phyloP scores from a whole-genome alignment of 2,888 invertebrate species.

The Pardosa pseudoannulata region DNA sequence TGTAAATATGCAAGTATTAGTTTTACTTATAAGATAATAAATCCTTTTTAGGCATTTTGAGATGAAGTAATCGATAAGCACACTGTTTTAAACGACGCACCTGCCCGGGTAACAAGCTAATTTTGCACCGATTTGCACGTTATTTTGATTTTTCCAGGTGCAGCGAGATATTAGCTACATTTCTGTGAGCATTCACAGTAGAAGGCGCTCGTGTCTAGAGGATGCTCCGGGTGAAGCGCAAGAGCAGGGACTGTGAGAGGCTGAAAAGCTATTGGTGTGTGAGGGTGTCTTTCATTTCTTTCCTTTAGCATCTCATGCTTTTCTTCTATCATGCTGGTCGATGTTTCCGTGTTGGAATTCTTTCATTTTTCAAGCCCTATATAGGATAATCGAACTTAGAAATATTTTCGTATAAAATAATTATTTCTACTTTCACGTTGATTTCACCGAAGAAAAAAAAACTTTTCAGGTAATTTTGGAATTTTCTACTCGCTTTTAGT shows the following conservation, averaged over 20 bases:
- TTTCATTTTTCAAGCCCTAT: no score
- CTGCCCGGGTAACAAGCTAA: conserved; percentile 6
- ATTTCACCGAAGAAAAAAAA: no score
- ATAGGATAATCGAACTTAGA: background rate
- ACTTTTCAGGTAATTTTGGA: no score
- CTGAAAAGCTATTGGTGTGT: conserved; percentile 47
- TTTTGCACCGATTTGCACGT: conserved; percentile 11
- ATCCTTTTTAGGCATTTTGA: background rate
- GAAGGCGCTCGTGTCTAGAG: conserved; percentile 65
- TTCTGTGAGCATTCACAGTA: conserved; percentile 17
- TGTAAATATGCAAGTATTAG: no score
- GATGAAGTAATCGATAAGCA: background rate
- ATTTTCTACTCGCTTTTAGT: no score
- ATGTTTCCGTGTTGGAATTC: background rate
- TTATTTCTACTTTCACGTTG: no score
- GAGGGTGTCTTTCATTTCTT: conserved; percentile 31
- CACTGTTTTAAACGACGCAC: background rate
- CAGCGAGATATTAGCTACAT: conserved; percentile 10
- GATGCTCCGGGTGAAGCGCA: conserved; percentile 50
- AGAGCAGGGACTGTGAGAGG: conserved; percentile 63
- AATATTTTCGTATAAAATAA: no score
- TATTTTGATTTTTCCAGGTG: conserved; percentile 19
- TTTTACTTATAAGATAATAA: background rate
- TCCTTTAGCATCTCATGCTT: conserved; percentile 24
- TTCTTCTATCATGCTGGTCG: conserved; percentile 30